Base-by-base conservation (phyloP, 2,113 vertebrate genomes). In the Solea senegalensis region DNA sequence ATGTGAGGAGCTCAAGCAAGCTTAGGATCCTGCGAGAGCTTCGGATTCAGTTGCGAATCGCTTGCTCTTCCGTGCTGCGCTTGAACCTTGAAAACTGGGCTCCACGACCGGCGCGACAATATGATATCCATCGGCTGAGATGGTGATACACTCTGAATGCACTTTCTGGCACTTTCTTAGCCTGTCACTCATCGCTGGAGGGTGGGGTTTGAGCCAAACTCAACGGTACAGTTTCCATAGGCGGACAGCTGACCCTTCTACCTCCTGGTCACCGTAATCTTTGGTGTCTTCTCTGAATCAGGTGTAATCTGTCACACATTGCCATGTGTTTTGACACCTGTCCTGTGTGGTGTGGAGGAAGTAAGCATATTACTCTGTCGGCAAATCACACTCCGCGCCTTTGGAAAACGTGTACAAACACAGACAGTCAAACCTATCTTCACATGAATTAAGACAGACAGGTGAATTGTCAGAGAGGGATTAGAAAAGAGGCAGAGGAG, bases 381-480 rank as follows among this genome's bases (percentile, higher is more conserved):
- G 70, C 50, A 65, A 88, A 87, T 80, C 74, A 72, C 65, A 78
- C 70, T 59, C 27, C 67, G 55, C 58, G 82, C 48, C 84, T 76
- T 86, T 70, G 68, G 74, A 84, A 86, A 40, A 84, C 52, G 73
- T 75, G 80, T 78, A 80, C 79, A 65, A 57, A 83, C 56, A 86
- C 49, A 73, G 73, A 82, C 80, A 78, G 88, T 92, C 80, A 90
- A 80, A 84, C 81, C 79, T 69, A 87, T 89, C 88, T 78, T 86
- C 80, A 86, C 81, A 55, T 73, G 81, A 92, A 92, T 88, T 77
- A 78, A 90, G 90, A 90, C 89, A 84, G 92, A 88, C 89, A 90
- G 90, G 85, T 87, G 80, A 90, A 88, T 90, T 91, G 91, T 92
- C 90, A 90, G 81, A 78, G 56, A 87, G 52, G 76, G 87, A 88